Evolutionary conservation across 2,888 invertebrate genomes (phyloP), one percentile per base, ranked within the genome.

Genomic region (Epistrophella euchroma): DNA sequence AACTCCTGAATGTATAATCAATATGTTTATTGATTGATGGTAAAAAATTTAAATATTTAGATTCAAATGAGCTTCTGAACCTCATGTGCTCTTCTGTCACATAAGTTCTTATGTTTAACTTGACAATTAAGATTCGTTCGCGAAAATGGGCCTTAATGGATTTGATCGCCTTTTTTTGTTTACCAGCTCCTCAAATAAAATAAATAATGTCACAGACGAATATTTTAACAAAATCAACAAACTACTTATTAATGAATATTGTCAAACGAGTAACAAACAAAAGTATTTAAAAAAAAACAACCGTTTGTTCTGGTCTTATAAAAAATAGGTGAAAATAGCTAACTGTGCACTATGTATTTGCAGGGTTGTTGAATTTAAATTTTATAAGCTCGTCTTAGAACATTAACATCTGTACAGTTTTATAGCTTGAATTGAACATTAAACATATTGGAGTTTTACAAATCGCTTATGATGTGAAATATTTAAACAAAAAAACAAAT

Each of bases 371-470:
- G 13, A 56, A 32, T 32, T 32, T 17, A 35, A 32, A 56, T 17
- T 32, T 35, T 13, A 5, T 35, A 32, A 17, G 17, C 32, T 32
- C 28, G 55, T 32, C 56, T 17, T 56, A 32, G 32, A 32, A 17
- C 32, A 17, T 17, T 55, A n/a, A n/a, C 4, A 55, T 17, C 1
- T 7, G 6, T 35, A 52, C 9, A 52, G 11, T 35, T 56, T 56
- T 35, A 56, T 56, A 32, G 56, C 56, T 56, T 56, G 17, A 56
- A 56, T 56, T 56, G 9, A 32, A 56, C 6, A 56, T 17, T 35
- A 35, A 56, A 56, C 56, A 32, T 55, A 4, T 55, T 28, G 55
- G 32, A 17, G 32, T 55, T 55, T 55, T 55, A 55, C 17, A 55
- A 55, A 55, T 28, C 22, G 55, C 28, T 55, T n/a, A n/a, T 17